These are phyloP conservation scores for Tetrapedia diversipes DNA, from an alignment of 2,888 invertebrate genomes.

Conservation along the genomic window DNA sequence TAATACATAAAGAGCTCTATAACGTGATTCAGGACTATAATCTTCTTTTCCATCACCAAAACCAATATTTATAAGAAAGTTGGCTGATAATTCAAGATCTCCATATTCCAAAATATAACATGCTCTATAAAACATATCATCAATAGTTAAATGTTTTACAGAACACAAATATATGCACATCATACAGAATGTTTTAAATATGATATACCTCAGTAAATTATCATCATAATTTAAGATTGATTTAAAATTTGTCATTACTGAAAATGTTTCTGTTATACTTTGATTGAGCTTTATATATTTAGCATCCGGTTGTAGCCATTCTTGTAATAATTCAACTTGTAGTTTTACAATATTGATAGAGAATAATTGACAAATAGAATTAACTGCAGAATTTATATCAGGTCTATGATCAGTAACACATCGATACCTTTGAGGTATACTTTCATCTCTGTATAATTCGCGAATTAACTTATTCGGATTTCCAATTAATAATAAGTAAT, in stretches of 20 bases:
- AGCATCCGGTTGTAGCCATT: constrained; percentile 78
- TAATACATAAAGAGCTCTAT: constrained; percentile 80
- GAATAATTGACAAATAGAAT: constrained; percentile 81
- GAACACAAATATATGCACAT: too few species aligned
- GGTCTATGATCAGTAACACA: constrained; percentile 77
- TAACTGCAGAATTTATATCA: constrained; percentile 84
- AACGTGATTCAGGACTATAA: constrained; percentile 74
- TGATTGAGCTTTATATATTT: constrained; percentile 67
- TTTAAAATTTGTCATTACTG: constrained; percentile 39
- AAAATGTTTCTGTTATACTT: constrained; percentile 71
- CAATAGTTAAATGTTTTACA: not conserved
- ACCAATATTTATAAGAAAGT: constrained; percentile 77
- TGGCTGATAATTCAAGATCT: constrained; percentile 72
- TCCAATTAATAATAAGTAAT: constrained; percentile 82
- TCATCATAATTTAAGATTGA: constrained; percentile 63
- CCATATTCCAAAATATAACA: constrained; percentile 79
- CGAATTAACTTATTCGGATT: constrained; percentile 82
- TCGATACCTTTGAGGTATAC: constrained; percentile 81
- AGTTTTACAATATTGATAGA: constrained; percentile 80
- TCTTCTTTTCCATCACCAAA: constrained; percentile 65
- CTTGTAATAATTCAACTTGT: constrained; percentile 80
- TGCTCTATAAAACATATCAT: constrained; percentile 71
- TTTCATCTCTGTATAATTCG: constrained; percentile 83
- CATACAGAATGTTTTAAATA: not conserved
- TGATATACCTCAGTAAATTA: constrained; percentile 72